These are phyloP conservation scores for Cryptoprocta ferox DNA, from an alignment of 2,797 vertebrate species.

Conservation along the genomic window DNA sequence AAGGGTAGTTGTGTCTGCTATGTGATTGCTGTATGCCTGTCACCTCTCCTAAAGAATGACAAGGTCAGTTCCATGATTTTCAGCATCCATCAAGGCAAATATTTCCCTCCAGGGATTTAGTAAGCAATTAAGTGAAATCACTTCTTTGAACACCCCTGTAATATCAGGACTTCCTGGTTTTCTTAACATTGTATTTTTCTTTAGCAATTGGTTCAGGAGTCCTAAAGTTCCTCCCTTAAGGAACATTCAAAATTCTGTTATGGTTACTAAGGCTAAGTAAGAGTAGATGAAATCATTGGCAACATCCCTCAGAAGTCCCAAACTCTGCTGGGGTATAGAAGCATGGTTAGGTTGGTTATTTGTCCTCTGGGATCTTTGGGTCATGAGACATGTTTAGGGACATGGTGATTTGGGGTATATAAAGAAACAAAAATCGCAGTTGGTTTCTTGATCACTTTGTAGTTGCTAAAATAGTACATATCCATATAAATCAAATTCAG, in stretches of 20 bases:
- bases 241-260: not conserved
- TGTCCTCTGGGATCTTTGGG: not conserved
- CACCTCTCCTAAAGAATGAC: not conserved
- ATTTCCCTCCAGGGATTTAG: not conserved
- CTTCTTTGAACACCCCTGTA: not conserved
- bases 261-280: not conserved
- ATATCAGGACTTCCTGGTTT: not conserved
- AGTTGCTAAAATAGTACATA: not conserved
- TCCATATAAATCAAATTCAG: conserved; percentile 35
- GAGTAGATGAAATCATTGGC: not conserved
- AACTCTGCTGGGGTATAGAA: not conserved
- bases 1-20: not conserved
- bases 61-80: not conserved
- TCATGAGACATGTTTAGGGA: not conserved
- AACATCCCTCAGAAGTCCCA: not conserved
- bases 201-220: not conserved
- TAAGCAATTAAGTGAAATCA: not conserved
- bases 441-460: not conserved
- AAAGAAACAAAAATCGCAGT: not conserved
- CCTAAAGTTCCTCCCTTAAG: not conserved
- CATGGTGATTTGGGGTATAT: not conserved
- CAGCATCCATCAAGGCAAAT: not conserved
- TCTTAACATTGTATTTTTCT: not conserved
- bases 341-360: not conserved
- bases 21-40: not conserved